These are phyloP conservation scores for Agonopterix arenella DNA, from an alignment of 2,888 invertebrate species.

Conservation along the genomic window DNA sequence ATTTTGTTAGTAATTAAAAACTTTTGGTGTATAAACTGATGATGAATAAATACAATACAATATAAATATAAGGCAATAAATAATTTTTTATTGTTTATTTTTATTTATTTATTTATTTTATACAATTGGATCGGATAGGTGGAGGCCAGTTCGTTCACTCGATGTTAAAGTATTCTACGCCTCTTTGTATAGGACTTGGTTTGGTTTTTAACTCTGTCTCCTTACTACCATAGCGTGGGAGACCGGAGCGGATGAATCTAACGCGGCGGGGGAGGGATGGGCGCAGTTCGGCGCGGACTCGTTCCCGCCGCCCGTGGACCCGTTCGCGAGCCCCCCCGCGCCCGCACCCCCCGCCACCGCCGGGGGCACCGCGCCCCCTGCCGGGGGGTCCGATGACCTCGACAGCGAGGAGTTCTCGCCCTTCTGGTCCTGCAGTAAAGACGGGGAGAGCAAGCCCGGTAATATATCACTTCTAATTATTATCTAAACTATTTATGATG, in stretches of 20 bases:
- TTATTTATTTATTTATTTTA: no score
- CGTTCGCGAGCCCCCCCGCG: slow-evolving; percentile 11
- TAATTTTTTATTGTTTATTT: no score
- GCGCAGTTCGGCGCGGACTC: slow-evolving; percentile 38
- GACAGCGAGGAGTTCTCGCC: slow-evolving; percentile 20
- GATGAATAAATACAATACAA: no score
- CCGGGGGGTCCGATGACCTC: slow-evolving; percentile 1
- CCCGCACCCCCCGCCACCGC: slow-evolving; percentile 7
- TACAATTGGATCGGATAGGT: no score
- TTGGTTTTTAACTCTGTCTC: not conserved
- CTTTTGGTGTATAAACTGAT: no score
- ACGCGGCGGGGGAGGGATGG: slow-evolving; percentile 38
- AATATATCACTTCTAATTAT: no score
- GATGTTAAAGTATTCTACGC: no score
- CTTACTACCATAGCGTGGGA: slow-evolving; percentile 35
- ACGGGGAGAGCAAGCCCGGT: not conserved
- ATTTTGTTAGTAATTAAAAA: no score
- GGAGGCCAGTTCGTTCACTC: no score
- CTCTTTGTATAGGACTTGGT: no score
- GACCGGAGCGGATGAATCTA: slow-evolving; percentile 8
- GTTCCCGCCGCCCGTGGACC: slow-evolving; percentile 14
- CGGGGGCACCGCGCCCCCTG: slow-evolving; percentile 7
- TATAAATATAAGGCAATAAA: no score
- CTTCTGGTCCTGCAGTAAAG: slow-evolving; percentile 22
- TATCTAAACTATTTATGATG: no score